A percentile compares a stretch with the other conserved stretches of the same genome.
phyloP scores from a whole-genome alignment of 2,113 vertebrate genomes.

The Thalassarche chlororhynchos region DNA sequence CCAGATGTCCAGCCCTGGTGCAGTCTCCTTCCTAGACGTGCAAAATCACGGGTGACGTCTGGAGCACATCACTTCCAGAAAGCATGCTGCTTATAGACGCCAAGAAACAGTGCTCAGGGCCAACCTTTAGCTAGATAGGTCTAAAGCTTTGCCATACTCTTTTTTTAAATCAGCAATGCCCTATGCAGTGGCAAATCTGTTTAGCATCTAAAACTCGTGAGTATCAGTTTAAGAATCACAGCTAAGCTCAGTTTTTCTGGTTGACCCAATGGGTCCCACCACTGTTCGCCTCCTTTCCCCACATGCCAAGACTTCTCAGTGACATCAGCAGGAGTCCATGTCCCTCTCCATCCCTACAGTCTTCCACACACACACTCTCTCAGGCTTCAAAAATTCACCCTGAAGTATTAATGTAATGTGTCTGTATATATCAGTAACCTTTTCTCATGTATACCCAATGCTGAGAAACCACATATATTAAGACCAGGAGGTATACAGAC shows the following conservation, averaged over 20 bases:
- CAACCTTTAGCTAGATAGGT: neutral
- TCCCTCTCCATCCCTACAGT: neutral
- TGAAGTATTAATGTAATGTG: neutral
- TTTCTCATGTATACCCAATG: neutral
- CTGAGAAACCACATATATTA: neutral
- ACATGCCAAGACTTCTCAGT: neutral
- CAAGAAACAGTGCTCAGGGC: neutral
- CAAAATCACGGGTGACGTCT: neutral
- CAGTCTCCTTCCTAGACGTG: neutral
- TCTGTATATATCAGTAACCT: neutral
- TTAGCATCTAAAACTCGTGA: neutral
- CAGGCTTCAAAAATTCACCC: neutral
- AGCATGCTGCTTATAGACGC: neutral
- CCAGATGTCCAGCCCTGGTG: neutral
- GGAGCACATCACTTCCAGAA: neutral
- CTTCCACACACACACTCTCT: neutral
- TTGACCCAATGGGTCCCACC: neutral
- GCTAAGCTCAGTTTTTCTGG: neutral
- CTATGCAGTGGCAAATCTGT: neutral
- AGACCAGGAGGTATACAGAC: neutral
- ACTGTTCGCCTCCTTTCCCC: neutral
- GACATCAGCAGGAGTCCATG: neutral
- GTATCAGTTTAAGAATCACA: neutral
- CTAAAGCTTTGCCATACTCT: neutral
- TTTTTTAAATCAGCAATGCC: neutral